Base-by-base conservation (phyloP, 1,140 invertebrate genomes). In the Pygmarrhopalites habei region DNA sequence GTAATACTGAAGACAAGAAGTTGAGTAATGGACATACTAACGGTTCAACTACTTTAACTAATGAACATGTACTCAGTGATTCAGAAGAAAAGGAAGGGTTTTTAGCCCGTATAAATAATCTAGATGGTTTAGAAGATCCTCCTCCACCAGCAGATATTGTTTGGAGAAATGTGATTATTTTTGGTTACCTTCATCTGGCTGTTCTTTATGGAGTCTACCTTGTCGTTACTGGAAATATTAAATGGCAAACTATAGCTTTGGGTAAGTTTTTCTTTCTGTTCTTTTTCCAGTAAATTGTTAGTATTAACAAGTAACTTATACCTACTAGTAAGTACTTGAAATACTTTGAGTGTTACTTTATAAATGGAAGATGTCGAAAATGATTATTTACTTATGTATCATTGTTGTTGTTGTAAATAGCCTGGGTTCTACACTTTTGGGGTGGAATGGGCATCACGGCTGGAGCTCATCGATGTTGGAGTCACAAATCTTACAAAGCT, bases 391-490 rank as follows among this genome's bases (percentile, higher is more conserved):
- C 28, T 5, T 23, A 14, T n/a, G 2, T 59, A 23, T 25, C 12
- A 7, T 30, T 35, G 12, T 46, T 35, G n/a, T 62, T 30, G 2
- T 56, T 21, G 43, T 52, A 30, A 29, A 26, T 41, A 56, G 59
- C 28, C 15, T 44, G 23, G 0, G n/a, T 72, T 1, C 7, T 78
- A 1, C 78, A 77, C 0, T 26, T 66, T 0, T 66, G 77, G 29
- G 78, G 78, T 1, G 87, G 78, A 35, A 81, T 88, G 60, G 88
- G 87, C 0, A 87, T 95, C 26, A 95, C 92, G 4, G 91, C 89
- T 15, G 92, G 92, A 32, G 89, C 86, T 1, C 92, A 95, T 74
- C 80, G 92, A 62, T 78, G 94, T 35, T 95, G 90, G 90, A 84
- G 90, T 17, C 92, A 95, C 75, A 79, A 86, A 66, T 83, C 90